Percentiles rank a stretch among this genome's conserved stretches.
Conservation (phyloP, 2,888 invertebrate genomes). For the Cepaea hortensis region DNA sequence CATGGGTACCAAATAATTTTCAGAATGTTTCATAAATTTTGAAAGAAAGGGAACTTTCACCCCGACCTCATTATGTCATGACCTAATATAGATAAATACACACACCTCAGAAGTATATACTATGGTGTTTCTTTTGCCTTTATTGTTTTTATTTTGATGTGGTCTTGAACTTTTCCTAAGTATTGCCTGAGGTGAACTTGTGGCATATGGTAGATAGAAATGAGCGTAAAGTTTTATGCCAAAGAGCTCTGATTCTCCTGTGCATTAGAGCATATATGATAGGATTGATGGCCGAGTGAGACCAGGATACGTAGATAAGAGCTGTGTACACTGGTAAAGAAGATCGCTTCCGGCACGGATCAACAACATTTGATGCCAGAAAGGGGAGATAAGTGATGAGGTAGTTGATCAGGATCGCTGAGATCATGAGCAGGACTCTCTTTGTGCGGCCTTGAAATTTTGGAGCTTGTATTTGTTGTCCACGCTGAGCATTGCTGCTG, state of each 20-base stretch:
- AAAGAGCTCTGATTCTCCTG: constrained; percentile 6
- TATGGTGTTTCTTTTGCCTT: too few species aligned
- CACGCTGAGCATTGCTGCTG: neutral
- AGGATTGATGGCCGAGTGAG: constrained; percentile 38
- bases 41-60: too few species aligned
- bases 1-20: too few species aligned
- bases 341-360: constrained; percentile 16
- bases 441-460: neutral
- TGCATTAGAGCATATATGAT: constrained; percentile 36
- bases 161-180: too few species aligned
- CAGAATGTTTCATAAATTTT: too few species aligned
- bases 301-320: constrained; percentile 39
- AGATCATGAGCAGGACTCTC: constrained; percentile 29
- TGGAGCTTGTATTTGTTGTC: neutral
- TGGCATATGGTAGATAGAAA: too few species aligned
- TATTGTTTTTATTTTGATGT: too few species aligned
- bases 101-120: too few species aligned
- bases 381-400: constrained; percentile 31
- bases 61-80: too few species aligned
- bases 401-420: constrained; percentile 9
- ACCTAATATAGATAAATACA: too few species aligned
- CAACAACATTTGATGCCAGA: neutral
- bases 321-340: neutral
- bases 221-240: neutral
- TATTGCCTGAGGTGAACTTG: too few species aligned